A percentile compares a stretch with the other conserved stretches of the same genome.
These are phyloP conservation scores for Chrysotoxum bicinctum DNA, from an alignment of 2,888 invertebrate species.

Conservation along the genomic window DNA sequence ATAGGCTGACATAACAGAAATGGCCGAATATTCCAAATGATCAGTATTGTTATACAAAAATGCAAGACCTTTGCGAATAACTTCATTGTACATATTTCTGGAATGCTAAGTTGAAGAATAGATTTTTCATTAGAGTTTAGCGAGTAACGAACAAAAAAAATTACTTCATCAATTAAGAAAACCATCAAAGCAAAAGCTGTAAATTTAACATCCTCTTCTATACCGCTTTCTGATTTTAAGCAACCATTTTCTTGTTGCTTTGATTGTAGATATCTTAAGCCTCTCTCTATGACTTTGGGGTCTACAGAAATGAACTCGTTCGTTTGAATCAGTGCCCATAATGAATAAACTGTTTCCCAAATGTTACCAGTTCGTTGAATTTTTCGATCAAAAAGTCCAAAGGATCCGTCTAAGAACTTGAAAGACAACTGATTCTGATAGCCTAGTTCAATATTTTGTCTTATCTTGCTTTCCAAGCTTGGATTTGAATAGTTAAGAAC, in stretches of 20 bases:
- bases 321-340: conserved; percentile 88
- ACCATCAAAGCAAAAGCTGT: conserved; percentile 90
- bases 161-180: conserved; percentile 86
- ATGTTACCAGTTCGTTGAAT: conserved; percentile 84
- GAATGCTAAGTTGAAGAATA: not conserved
- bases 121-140: not conserved
- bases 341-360: conserved; percentile 92
- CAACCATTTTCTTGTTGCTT: conserved; percentile 89
- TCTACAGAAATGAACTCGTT: conserved; percentile 88
- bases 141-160: conserved; percentile 71
- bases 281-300: conserved; percentile 84
- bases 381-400: conserved; percentile 87
- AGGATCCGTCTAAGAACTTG: conserved; percentile 93
- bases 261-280: conserved; percentile 87
- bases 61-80: conserved; percentile 84
- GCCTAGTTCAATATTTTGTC: conserved; percentile 87
- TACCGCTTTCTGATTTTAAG: conserved; percentile 89
- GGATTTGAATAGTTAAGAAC: conserved; percentile 85
- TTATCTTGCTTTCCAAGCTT: conserved; percentile 84
- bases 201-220: conserved; percentile 86
- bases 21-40: not conserved
- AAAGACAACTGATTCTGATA: conserved; percentile 96
- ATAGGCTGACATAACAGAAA: conserved; percentile 22
- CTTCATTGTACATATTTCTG: conserved; percentile 82
- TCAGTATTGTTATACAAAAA: conserved; percentile 16